These are phyloP conservation scores for Nemurella pictetii DNA, from an alignment of 2,888 invertebrate species.

Conservation along the genomic window DNA sequence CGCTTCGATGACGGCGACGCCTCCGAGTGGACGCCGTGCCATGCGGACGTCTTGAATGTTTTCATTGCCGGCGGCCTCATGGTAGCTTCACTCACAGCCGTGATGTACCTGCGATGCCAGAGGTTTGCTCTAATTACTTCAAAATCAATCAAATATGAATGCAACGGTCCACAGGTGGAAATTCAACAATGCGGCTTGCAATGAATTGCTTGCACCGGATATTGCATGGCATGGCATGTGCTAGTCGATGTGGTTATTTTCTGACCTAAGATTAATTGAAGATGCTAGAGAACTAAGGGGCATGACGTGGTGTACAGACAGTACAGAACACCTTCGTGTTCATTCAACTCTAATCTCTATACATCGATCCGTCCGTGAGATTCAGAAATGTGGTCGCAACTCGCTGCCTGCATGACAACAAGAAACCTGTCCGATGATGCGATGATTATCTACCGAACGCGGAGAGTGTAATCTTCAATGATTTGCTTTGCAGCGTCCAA, in stretches of 20 bases:
- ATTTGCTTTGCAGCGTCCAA: not conserved
- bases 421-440: not conserved
- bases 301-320: not conserved
- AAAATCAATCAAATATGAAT: not conserved
- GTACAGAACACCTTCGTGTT: not conserved
- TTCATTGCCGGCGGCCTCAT: not conserved
- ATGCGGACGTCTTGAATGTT: constrained; percentile 3
- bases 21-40: not conserved
- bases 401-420: not conserved
- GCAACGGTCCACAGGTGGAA: not conserved
- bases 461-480: not conserved
- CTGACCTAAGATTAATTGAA: not conserved
- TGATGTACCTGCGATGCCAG: not conserved
- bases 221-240: not conserved
- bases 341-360: not conserved
- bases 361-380: not conserved
- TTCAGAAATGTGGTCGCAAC: not conserved
- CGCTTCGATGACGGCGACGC: not conserved
- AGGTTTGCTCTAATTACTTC: not conserved
- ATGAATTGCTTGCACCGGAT: not conserved
- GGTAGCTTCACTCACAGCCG: not conserved
- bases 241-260: not conserved
- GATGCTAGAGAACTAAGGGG: too few relatives aligned
- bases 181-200: not conserved
- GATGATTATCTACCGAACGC: not conserved